Percentiles rank a stretch among this genome's conserved stretches.
phyloP scores from a whole-genome alignment of 2,797 vertebrate species.

The Anguilla marmorata region DNA sequence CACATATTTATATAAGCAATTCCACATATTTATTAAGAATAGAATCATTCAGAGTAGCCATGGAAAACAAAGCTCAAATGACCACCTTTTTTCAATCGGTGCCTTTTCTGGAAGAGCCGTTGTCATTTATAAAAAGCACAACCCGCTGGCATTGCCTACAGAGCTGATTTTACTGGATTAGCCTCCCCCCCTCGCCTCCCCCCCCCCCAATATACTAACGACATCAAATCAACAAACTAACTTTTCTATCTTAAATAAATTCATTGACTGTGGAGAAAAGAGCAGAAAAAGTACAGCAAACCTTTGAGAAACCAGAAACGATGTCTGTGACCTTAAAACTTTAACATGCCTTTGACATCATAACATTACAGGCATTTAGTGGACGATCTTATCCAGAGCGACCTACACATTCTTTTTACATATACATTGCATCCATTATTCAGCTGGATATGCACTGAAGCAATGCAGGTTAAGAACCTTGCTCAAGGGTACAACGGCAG shows the following conservation, averaged over 20 bases:
- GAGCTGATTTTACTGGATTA: neutral
- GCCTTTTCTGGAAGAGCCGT: slow-evolving; percentile 12
- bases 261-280: neutral
- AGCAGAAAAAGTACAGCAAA: neutral
- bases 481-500: too few relatives aligned
- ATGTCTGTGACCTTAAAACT: neutral
- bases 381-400: too few relatives aligned
- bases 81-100: neutral
- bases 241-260: neutral
- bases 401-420: too few relatives aligned
- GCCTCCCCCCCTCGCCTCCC: neutral
- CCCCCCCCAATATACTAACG: neutral
- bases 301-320: neutral
- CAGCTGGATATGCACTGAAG: too few relatives aligned
- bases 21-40: neutral
- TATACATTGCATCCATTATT: too few relatives aligned
- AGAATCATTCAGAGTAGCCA: neutral
- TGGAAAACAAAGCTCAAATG: neutral
- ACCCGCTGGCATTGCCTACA: neutral
- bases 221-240: neutral
- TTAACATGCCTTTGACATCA: neutral
- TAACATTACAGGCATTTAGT: too few relatives aligned
- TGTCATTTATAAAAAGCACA: neutral
- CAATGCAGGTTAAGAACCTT: too few relatives aligned
- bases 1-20: neutral